phyloP scores from a whole-genome alignment of 2,113 vertebrate species.

The Leptosomus discolor region DNA sequence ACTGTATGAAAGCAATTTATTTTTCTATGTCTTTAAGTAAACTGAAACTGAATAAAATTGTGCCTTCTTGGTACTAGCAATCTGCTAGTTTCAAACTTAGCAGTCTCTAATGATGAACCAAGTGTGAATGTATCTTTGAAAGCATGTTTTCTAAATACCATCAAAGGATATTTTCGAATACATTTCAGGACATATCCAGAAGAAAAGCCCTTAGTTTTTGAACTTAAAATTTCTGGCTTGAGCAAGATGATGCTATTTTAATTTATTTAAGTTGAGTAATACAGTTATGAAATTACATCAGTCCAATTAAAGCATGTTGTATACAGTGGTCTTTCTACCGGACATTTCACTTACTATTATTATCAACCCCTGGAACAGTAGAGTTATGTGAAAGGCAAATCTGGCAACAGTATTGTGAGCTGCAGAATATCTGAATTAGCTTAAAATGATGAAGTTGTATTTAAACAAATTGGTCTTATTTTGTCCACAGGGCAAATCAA shows the following conservation, averaged over 20 bases:
- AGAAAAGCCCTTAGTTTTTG: neutral
- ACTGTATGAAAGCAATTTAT: neutral
- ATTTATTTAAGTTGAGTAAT: neutral
- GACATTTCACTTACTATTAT: neutral
- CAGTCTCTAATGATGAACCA: neutral
- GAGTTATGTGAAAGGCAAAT: neutral
- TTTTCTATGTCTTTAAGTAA: neutral
- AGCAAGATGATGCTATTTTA: neutral
- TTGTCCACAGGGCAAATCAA: neutral
- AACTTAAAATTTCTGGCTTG: neutral
- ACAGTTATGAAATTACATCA: neutral
- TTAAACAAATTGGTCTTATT: neutral
- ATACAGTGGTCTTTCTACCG: neutral
- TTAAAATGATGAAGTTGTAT: neutral
- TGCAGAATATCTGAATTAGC: neutral
- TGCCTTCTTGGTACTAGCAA: neutral
- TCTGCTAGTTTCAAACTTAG: neutral
- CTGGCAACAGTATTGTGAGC: neutral
- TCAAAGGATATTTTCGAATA: neutral
- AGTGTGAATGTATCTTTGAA: neutral
- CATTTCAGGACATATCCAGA: conserved; percentile 1
- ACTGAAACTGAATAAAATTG: neutral
- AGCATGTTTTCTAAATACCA: neutral
- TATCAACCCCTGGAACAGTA: neutral
- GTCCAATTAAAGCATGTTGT: neutral